Conservation (phyloP, 2,888 invertebrate species). For the Thymelicus lineola region DNA sequence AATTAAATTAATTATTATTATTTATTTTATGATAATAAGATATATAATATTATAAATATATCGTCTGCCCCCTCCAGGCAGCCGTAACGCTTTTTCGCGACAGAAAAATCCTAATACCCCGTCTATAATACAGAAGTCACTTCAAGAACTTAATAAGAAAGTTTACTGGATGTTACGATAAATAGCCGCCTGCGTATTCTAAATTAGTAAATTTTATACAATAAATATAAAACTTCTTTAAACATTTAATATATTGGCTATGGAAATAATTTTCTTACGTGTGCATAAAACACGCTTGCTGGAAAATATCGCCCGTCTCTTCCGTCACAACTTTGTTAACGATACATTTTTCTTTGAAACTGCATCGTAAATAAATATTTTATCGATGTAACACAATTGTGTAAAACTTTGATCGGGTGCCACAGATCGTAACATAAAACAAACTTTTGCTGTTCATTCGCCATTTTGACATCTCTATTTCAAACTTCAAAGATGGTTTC, state of each 20-base stretch:
- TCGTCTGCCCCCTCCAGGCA: no score
- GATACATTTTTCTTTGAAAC: conserved; percentile 42
- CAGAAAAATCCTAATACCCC: no score
- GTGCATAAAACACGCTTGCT: conserved; percentile 14
- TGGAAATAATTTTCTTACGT: conserved; percentile 1
- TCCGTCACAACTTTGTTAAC: conserved; percentile 34
- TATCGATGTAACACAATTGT: conserved; percentile 47
- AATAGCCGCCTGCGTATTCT: no score
- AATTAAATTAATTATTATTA: no score
- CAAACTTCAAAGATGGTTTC: conserved; percentile 61
- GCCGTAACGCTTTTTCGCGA: no score
- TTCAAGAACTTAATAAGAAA: no score
- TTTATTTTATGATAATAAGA: no score
- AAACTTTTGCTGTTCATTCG: conserved; percentile 62
- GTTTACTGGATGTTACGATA: no score
- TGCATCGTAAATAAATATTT: conserved; percentile 44
- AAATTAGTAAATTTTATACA: no score
- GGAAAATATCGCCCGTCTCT: conserved; percentile 26
- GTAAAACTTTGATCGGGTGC: conserved; percentile 63
- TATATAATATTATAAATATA: no score
- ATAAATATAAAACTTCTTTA: neutral
- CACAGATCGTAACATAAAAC: conserved; percentile 57
- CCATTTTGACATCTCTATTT: conserved; percentile 69
- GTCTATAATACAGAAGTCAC: no score
- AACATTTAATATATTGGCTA: neutral